A percentile compares a stretch with the other conserved stretches of the same genome.
Evolutionary conservation across 2,113 vertebrate species (phyloP).

Genomic region (Sus scrofa): DNA sequence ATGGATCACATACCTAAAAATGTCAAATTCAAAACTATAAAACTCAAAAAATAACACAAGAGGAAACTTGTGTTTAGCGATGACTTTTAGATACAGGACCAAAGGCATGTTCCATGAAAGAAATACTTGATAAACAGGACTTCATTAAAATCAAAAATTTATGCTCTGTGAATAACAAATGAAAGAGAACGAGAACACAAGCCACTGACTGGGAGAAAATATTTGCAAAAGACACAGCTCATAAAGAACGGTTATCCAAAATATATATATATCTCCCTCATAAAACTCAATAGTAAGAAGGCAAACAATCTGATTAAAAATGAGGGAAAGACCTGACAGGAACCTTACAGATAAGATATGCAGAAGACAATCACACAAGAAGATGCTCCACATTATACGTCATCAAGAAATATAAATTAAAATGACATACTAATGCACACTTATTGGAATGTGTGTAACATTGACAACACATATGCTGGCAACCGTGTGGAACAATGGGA

Average conservation of each 20-base stretch:
- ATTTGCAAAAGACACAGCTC: not conserved
- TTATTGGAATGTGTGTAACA: not conserved
- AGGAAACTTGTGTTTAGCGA: not conserved
- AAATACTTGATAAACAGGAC: not conserved
- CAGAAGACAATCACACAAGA: not conserved
- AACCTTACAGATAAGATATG: not conserved
- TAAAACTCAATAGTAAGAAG: constrained; percentile 21
- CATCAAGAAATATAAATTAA: not conserved
- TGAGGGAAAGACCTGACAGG: not conserved
- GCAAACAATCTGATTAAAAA: not conserved
- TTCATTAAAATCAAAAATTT: not conserved
- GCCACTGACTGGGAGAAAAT: not conserved
- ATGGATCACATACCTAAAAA: not conserved
- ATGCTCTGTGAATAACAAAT: not conserved
- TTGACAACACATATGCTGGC: not conserved
- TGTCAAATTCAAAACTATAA: not conserved
- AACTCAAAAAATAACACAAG: not conserved
- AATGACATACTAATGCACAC: not conserved
- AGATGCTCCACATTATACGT: not conserved
- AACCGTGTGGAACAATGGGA: not conserved
- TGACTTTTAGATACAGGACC: not conserved
- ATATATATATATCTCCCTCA: too few relatives aligned
- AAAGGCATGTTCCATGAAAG: not conserved
- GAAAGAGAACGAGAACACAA: not conserved
- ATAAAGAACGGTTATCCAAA: not conserved